A percentile compares a stretch with the other conserved stretches of the same genome.
These are phyloP conservation scores for Chymomyza fuscimana DNA, from an alignment of 2,888 invertebrate genomes.

Conservation along the genomic window DNA sequence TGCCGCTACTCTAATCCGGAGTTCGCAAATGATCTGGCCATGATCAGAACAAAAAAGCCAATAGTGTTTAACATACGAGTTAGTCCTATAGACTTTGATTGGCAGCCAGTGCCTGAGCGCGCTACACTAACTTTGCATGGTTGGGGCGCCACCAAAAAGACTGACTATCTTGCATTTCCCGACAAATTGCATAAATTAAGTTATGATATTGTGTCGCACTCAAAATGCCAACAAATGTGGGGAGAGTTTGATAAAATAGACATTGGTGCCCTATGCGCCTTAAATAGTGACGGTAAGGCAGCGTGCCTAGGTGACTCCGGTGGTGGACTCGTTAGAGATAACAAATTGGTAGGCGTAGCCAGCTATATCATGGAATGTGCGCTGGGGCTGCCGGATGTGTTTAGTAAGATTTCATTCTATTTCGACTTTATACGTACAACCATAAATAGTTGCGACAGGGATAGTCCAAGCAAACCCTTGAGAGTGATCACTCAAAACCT, in stretches of 20 bases:
- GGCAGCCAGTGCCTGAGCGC: neutral
- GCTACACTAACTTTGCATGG: neutral
- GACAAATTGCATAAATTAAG: neutral
- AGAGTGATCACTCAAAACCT: too few relatives aligned
- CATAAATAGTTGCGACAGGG: neutral
- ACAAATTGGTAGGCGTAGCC: constrained; percentile 11
- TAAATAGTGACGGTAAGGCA: neutral
- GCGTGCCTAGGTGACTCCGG: constrained; percentile 9
- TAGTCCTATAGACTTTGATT: neutral
- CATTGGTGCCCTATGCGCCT: neutral
- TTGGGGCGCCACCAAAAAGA: constrained; percentile 12
- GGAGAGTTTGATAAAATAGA: neutral
- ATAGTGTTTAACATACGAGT: neutral
- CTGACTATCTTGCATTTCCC: neutral
- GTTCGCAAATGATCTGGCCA: neutral
- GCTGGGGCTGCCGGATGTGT: neutral
- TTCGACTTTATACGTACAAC: constrained; percentile 20
- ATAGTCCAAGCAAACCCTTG: too few relatives aligned
- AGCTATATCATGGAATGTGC: constrained; percentile 2
- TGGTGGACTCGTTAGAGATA: neutral
- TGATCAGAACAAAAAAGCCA: neutral
- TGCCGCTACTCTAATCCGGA: neutral
- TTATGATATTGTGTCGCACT: neutral
- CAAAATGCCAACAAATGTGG: neutral
- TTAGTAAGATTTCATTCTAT: constrained; percentile 5